Percentiles rank a stretch among this genome's conserved stretches.
Conservation (phyloP, 2,888 invertebrate species). For the Lordiphosa fenestrarum region DNA sequence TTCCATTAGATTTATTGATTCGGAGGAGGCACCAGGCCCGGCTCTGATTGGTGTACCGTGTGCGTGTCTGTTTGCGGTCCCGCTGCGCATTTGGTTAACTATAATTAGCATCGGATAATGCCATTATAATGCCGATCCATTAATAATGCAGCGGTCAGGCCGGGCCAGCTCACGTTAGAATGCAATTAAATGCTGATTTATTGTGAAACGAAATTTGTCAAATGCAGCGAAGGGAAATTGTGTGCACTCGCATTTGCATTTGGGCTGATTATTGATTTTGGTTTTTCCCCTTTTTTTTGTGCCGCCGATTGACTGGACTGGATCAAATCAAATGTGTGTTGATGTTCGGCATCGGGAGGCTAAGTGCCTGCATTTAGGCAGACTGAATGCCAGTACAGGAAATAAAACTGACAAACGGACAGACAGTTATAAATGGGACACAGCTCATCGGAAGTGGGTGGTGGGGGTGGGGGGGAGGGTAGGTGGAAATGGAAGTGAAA, state of each 20-base stretch:
- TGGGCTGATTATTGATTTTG: conserved; percentile 57
- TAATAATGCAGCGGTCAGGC: conserved; percentile 28
- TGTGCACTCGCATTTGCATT: conserved; percentile 29
- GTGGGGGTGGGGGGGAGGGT: too few relatives aligned
- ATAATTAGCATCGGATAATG: conserved; percentile 64
- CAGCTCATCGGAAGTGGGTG: too few relatives aligned
- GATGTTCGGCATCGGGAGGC: too few relatives aligned
- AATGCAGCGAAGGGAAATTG: conserved; percentile 1
- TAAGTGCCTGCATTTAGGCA: too few relatives aligned
- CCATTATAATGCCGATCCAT: conserved; percentile 46
- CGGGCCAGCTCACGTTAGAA: conserved; percentile 21
- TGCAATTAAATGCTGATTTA: conserved; percentile 56
- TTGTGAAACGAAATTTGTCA: conserved; percentile 18
- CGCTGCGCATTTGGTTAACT: conserved; percentile 34
- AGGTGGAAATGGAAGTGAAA: too few relatives aligned
- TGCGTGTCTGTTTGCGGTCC: background rate
- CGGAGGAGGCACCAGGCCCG: background rate
- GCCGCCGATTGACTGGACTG: background rate
- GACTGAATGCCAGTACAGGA: too few relatives aligned
- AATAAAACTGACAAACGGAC: too few relatives aligned
- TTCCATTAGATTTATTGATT: conserved; percentile 43
- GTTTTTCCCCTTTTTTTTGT: conserved; percentile 18
- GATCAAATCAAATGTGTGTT: conserved; percentile 2
- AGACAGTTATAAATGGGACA: too few relatives aligned
- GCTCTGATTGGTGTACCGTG: too few relatives aligned